Percentiles rank a stretch among this genome's conserved stretches.
phyloP scores from a whole-genome alignment of 64 coral and sea anemone species.

The Platygyra sinensis region DNA sequence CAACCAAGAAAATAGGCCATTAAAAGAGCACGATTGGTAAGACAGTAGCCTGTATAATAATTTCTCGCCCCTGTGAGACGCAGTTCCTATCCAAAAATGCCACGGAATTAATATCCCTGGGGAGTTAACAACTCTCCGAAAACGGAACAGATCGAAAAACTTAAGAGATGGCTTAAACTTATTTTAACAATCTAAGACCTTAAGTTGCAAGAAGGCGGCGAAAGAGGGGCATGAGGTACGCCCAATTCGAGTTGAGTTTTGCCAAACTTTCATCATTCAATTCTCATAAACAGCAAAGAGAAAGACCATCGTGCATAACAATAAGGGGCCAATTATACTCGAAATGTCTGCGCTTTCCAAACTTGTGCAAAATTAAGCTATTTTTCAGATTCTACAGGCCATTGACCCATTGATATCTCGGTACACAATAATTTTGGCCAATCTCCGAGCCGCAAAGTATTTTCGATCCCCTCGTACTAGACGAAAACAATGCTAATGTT shows the following conservation, averaged over 20 bases:
- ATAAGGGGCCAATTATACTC: constrained; percentile 23
- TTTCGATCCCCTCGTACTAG: constrained; percentile 9
- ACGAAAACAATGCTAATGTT: constrained; percentile 45
- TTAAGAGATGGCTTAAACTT: background rate
- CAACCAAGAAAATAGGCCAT: background rate
- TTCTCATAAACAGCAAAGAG: constrained; percentile 37
- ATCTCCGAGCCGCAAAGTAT: background rate
- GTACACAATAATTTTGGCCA: background rate
- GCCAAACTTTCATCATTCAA: background rate
- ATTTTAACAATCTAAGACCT: background rate
- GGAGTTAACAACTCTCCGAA: background rate
- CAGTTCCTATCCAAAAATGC: background rate
- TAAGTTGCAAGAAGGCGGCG: background rate
- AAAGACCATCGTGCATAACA: constrained; percentile 39
- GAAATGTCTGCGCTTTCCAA: constrained; percentile 30
- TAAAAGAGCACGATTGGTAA: background rate
- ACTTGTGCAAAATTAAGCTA: background rate
- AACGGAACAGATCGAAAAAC: background rate
- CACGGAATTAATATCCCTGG: background rate
- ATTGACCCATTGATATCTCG: background rate
- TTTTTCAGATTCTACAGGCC: background rate
- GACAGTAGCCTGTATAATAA: background rate
- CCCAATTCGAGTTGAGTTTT: constrained; percentile 22
- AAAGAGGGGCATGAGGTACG: background rate
- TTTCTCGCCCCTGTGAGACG: background rate